Evolutionary conservation across 2,113 vertebrate species (phyloP).

Genomic region (Abramis brama): DNA sequence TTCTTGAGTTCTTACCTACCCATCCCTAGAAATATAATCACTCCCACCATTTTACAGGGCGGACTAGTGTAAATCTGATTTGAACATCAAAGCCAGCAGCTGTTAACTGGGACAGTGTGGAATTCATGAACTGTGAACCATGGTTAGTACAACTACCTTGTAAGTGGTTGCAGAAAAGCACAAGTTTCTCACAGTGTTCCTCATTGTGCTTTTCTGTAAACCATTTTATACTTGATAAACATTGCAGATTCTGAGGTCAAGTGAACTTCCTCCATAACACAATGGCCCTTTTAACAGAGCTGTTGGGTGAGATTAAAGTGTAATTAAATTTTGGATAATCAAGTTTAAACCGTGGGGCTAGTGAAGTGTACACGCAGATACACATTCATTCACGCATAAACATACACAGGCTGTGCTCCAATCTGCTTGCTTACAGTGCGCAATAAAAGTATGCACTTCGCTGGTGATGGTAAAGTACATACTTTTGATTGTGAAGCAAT

Average conservation of each 20-base stretch:
- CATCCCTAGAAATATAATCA: slow-evolving; percentile 4
- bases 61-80: background rate
- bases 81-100: background rate
- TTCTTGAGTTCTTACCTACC: background rate
- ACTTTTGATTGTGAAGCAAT: background rate
- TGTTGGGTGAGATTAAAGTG: slow-evolving; percentile 13
- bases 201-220: slow-evolving; percentile 4
- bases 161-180: background rate
- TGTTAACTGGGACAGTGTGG: background rate
- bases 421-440: background rate
- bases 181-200: background rate
- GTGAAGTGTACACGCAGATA: slow-evolving; percentile 15
- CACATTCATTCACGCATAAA: background rate
- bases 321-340: background rate
- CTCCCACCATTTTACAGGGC: background rate
- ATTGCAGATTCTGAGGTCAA: slow-evolving; percentile 27
- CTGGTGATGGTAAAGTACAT: background rate
- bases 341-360: background rate
- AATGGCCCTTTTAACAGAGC: slow-evolving; percentile 28
- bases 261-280: slow-evolving; percentile 35
- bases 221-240: slow-evolving; percentile 1
- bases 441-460: background rate
- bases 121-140: background rate
- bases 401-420: background rate
- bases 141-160: background rate